Conservation (phyloP, 2,888 invertebrate species). For the Trachelus iudaicus region DNA sequence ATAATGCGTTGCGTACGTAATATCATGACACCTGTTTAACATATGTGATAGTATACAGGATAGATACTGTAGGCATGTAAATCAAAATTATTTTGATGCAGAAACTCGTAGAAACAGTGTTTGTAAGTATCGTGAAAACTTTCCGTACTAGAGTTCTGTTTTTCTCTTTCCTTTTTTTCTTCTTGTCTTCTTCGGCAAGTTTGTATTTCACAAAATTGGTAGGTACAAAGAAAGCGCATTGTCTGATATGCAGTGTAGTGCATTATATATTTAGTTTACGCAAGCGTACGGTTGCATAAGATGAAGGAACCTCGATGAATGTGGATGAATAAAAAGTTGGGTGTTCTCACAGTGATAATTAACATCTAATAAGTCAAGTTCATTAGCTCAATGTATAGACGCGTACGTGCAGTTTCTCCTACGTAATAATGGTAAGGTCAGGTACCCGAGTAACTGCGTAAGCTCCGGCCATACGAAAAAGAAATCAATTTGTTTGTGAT, state of each 20-base stretch:
- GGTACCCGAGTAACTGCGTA: background rate
- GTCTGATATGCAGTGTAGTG: background rate
- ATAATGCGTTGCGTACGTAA: background rate
- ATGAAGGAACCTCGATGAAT: background rate
- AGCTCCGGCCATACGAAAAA: background rate
- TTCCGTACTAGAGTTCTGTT: slow-evolving; percentile 36
- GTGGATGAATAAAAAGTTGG: slow-evolving; percentile 27
- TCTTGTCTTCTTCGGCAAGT: background rate
- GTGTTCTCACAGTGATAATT: slow-evolving; percentile 35
- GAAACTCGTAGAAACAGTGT: too few species aligned
- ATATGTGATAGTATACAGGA: background rate
- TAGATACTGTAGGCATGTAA: background rate
- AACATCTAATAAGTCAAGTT: slow-evolving; percentile 38
- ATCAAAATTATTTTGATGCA: too few species aligned
- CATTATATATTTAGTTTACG: background rate
- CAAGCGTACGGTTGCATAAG: background rate
- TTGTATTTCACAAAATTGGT: background rate
- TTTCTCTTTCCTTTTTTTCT: slow-evolving; percentile 20
- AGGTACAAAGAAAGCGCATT: background rate
- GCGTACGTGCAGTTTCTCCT: background rate
- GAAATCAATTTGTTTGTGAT: background rate
- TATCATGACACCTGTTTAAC: background rate
- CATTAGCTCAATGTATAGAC: slow-evolving; percentile 22
- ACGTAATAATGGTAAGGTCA: background rate
- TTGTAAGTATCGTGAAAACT: slow-evolving; percentile 15